These are phyloP conservation scores for Cryptocheilus praepositus DNA, from an alignment of 2,888 invertebrate genomes.

Conservation along the genomic window DNA sequence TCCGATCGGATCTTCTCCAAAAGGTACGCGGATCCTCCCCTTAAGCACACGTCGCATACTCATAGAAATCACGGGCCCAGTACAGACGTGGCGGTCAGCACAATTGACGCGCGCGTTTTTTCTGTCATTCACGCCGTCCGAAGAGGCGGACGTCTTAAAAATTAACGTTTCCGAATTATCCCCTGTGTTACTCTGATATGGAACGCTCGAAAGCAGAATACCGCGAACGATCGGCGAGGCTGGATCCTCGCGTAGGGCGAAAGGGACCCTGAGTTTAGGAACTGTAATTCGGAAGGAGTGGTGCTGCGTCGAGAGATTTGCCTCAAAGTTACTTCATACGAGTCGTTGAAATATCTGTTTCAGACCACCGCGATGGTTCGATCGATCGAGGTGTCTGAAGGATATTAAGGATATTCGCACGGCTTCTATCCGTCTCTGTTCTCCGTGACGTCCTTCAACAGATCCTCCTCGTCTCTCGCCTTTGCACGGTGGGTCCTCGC, in stretches of 20 bases:
- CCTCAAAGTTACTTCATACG: constrained; percentile 7
- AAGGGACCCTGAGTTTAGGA: no score
- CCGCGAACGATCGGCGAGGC: no score
- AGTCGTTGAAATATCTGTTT: constrained; percentile 27
- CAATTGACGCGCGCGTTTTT: no score
- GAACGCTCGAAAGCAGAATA: no score
- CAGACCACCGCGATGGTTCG: constrained; percentile 38
- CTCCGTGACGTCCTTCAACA: constrained; percentile 8
- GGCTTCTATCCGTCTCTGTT: constrained; percentile 15
- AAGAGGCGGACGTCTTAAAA: background rate
- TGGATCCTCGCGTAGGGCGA: no score
- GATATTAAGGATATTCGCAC: constrained; percentile 16
- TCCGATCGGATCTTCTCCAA: constrained; percentile 66
- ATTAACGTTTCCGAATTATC: background rate
- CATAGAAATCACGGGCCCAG: no score
- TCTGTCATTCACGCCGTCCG: background rate
- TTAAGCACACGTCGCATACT: background rate
- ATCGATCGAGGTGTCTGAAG: constrained; percentile 26
- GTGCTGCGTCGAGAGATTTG: background rate
- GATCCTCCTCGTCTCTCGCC: background rate
- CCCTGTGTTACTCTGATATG: no score
- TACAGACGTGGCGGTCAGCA: no score
- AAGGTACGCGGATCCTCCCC: constrained; percentile 7
- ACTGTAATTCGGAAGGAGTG: no score
- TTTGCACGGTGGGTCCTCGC: constrained; percentile 28